These are phyloP conservation scores for Epizoanthus ramosus DNA, from an alignment of 92 coral and sea anemone species.

Conservation along the genomic window DNA sequence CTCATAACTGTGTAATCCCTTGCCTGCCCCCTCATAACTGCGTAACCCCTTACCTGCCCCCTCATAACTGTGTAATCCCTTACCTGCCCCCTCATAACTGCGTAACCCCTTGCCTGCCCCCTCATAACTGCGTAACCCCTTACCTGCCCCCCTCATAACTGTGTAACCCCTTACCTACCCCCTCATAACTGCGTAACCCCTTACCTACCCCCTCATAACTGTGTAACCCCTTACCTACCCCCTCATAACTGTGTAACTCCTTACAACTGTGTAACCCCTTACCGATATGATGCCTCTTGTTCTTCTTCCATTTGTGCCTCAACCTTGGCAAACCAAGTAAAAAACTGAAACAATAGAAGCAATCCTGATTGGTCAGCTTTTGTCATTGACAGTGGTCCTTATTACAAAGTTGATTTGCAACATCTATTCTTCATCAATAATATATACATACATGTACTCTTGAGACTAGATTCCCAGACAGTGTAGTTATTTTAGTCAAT, in stretches of 20 bases:
- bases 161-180: too few species aligned
- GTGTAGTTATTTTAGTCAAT: too few species aligned
- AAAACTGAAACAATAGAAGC: constrained; percentile 62
- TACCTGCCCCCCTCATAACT: background rate
- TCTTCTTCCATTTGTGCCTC: constrained; percentile 98
- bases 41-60: background rate
- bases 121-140: background rate
- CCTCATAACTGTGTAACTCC: background rate
- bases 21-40: constrained; percentile 60
- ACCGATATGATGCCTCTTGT: constrained; percentile 97
- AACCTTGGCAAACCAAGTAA: constrained; percentile 98
- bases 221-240: background rate
- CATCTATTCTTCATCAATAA: too few species aligned
- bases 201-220: background rate
- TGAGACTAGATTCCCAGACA: too few species aligned
- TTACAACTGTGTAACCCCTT: background rate
- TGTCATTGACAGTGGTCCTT: too few species aligned
- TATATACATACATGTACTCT: too few species aligned
- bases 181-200: background rate
- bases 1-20: background rate
- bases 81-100: background rate
- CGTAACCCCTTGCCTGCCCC: background rate
- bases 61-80: too few species aligned
- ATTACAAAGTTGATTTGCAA: too few species aligned
- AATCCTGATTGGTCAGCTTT: background rate